Percentiles rank a stretch among this genome's conserved stretches.
These are phyloP conservation scores for Brachionus angularis DNA, from an alignment of 1,140 invertebrate species.

Conservation along the genomic window DNA sequence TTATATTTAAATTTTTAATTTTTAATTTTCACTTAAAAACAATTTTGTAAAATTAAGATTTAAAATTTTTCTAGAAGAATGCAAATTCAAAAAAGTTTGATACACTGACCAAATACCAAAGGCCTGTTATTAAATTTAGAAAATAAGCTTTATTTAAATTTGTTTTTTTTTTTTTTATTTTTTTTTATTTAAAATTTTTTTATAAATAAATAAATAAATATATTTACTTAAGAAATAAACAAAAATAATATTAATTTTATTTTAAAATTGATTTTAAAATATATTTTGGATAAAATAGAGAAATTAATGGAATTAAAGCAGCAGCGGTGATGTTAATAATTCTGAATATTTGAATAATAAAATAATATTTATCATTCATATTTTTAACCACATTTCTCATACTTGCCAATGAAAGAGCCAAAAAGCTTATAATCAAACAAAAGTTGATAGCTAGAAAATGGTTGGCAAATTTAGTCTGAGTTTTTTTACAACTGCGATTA, in stretches of 20 bases:
- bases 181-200: too few relatives aligned
- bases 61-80: too few relatives aligned
- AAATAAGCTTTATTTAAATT: neutral
- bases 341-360: conserved; percentile 19
- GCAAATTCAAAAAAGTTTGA: neutral
- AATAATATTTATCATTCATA: neutral
- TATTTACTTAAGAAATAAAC: neutral
- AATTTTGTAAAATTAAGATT: too few relatives aligned
- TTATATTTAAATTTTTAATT: neutral
- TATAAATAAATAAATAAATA: neutral
- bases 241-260: too few relatives aligned
- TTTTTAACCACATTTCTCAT: conserved; percentile 1
- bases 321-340: conserved; percentile 5
- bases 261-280: conserved; percentile 13
- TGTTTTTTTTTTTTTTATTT: too few relatives aligned
- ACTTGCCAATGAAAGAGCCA: conserved; percentile 4
- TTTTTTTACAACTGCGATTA: neutral
- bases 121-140: neutral
- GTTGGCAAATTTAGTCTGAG: conserved; percentile 31
- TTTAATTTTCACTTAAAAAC: neutral
- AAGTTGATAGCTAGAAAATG: conserved; percentile 25
- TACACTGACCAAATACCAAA: neutral
- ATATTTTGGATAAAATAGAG: conserved; percentile 20
- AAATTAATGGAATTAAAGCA: neutral
- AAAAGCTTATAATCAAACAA: conserved; percentile 23